Evolutionary conservation across 2,888 invertebrate genomes (phyloP), one percentile per base, ranked within the genome.

Genomic region (Caenorhabditis sinica): DNA sequence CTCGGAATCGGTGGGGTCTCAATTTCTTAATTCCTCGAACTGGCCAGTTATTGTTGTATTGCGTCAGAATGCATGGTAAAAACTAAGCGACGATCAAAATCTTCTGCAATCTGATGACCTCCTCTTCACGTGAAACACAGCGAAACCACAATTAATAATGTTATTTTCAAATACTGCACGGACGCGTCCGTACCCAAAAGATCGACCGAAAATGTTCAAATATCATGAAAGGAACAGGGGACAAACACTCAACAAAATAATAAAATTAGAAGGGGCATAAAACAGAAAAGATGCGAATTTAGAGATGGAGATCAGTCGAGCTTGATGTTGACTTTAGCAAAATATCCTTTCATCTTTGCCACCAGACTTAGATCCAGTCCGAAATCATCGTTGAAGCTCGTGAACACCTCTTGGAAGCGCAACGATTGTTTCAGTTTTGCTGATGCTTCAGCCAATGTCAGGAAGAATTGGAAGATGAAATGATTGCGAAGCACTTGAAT

Each of bases 71-170:
- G 5, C 58, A 23, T 11, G n/a, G 40, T 30, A 66, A 58, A 56
- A 68, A 33, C 58, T 33, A 28, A n/a, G 28, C 30, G 28, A n/a
- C 17, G 61, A 69, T 68, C 49, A 23, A 77, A 61, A 77, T 77
- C 69, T 71, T 61, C 61, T 33, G 71, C 63, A 71, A 71, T 77
- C 77, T 71, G 77, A 77, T 71, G 43, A 63, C 69, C 69, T 68
- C 61, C n/a, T 43, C 25, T 77, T 77, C 77, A 77, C 77, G 77
- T 71, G 77, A 77, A 77, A 77, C 28, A 25, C 76, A 76, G 45
- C 49, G 25, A 68, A 60, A 77, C 30, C 40, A 65, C 40, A 40
- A 77, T 25, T 65, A 77, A 71, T 43, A 51, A 40, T 77, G 71
- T 77, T 77, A 71, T 71, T 77, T 77, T 53, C 63, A 53, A 40